Base-by-base conservation (phyloP, 1,140 invertebrate genomes). In the Belonocnema kinseyi region DNA sequence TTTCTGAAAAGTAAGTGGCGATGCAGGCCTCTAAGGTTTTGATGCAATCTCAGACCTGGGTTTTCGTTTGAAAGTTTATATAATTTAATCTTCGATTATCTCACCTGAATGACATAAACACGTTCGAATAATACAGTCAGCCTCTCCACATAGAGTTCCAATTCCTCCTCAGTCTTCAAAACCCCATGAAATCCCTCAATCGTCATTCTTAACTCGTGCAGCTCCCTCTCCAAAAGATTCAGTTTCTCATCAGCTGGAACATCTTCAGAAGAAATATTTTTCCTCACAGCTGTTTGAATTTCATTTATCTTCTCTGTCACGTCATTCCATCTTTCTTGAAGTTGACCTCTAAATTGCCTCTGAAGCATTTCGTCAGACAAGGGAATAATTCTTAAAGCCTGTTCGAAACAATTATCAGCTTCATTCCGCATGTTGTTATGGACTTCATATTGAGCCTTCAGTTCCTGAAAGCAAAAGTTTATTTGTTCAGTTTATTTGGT, bases 361-460 rank as follows among this genome's bases (percentile, higher is more conserved):
- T 97, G 96, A 1, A 95, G 86, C 92, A 95, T 95, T 88, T 97
- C 96, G 85, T 97, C 96, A 3, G 95, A 94, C 40, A 97, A 90
- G 0, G 95, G 95, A 13, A 97, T 92, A 10, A 96, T 94, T 88
- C 94, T 93, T 73, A 97, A 87, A 0, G 96, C 94, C 80, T 95
- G 94, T 80, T 97, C 95, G 84, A 97, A 95, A 73, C 94, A 94
- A 21, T 93, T 91, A 21, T 93, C 93, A 0, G 94, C 94, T 84
- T 97, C 95, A 73, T 94, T 94, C 72, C 94, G 93, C 40, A 96
- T 93, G 72, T 94, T 95, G 82, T 96, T 96, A 85, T 97, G 94
- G n/a, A 97, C 94, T 92, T 97, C 96, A 83, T 96, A 95, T 83
- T 97, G 96, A 0, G 96, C 96, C 89, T 96, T 97, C 53, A 97